phyloP scores from a whole-genome alignment of 64 coral and sea anemone genomes.

The Montipora sp. region DNA sequence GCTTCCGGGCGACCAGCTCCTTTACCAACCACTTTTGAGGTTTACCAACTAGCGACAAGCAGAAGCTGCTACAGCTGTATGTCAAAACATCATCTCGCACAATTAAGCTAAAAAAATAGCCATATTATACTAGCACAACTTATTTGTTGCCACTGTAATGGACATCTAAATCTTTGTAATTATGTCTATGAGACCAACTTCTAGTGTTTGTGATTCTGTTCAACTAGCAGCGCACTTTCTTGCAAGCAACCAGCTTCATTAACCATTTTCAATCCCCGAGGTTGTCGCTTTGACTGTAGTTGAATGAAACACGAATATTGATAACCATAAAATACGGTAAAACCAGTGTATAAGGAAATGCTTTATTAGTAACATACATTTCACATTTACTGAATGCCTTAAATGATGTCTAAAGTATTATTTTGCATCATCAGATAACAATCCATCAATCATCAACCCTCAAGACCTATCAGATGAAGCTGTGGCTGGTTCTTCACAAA shows the following conservation, averaged over 20 bases:
- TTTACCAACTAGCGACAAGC: neutral
- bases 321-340: conserved; percentile 54
- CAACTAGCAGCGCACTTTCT: conserved; percentile 35
- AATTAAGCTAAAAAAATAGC: conserved; percentile 6
- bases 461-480: conserved; percentile 41
- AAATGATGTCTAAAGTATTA: conserved; percentile 43
- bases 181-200: conserved; percentile 58
- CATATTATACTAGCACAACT: neutral
- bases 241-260: conserved; percentile 49
- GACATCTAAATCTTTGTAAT: conserved; percentile 53
- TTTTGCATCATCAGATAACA: conserved; percentile 58
- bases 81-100: conserved; percentile 36
- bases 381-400: neutral
- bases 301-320: conserved; percentile 33
- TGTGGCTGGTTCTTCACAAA: conserved; percentile 59
- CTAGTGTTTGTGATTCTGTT: conserved; percentile 57
- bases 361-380: conserved; percentile 57
- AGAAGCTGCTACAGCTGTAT: neutral
- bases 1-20: neutral
- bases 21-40: neutral
- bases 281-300: neutral
- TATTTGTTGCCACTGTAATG: conserved; percentile 63
- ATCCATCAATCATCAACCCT: conserved; percentile 22
- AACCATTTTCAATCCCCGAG: neutral
- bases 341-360: conserved; percentile 38